Percentiles rank a stretch among this genome's conserved stretches.
Conservation (phyloP, 2,888 invertebrate genomes). For the Caenorhabditis auriculariae region DNA sequence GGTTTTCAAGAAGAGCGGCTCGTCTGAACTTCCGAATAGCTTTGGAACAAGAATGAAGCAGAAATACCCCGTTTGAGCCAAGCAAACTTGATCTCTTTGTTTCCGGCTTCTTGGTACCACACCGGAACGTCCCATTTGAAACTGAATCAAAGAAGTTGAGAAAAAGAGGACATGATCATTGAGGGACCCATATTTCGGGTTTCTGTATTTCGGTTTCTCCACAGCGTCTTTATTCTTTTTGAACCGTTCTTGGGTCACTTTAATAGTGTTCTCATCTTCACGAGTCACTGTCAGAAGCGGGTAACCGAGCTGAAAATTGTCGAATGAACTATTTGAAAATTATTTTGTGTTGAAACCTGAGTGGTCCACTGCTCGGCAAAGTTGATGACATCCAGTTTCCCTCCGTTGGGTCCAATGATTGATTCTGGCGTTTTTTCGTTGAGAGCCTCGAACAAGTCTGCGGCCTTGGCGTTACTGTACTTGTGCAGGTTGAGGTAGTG, state of each 20-base stretch:
- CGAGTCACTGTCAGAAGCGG: conserved; percentile 34
- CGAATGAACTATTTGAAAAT: background rate
- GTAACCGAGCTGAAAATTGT: conserved; percentile 30
- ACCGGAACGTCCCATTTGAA: conserved; percentile 49
- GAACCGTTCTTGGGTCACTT: conserved; percentile 43
- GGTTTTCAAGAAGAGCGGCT: background rate
- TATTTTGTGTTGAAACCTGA: conserved; percentile 69
- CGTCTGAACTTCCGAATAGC: background rate
- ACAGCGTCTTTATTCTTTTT: conserved; percentile 26
- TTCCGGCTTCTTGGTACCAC: conserved; percentile 72
- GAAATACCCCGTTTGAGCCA: conserved; percentile 39
- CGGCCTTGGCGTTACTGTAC: conserved; percentile 76
- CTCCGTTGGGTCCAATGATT: conserved; percentile 54
- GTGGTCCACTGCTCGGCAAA: conserved; percentile 81
- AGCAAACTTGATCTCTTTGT: conserved; percentile 70
- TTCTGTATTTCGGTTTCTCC: conserved; percentile 29
- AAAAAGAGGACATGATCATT: background rate
- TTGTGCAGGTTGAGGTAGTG: conserved; percentile 74
- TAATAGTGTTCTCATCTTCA: conserved; percentile 25
- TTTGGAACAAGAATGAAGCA: background rate
- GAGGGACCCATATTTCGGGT: conserved; percentile 35
- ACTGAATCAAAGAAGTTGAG: conserved; percentile 5
- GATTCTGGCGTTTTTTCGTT: conserved; percentile 68
- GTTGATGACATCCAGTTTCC: conserved; percentile 50
- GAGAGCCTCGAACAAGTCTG: conserved; percentile 80